phyloP scores from a whole-genome alignment of 2,888 invertebrate species.

The Tenodera sinensis region DNA sequence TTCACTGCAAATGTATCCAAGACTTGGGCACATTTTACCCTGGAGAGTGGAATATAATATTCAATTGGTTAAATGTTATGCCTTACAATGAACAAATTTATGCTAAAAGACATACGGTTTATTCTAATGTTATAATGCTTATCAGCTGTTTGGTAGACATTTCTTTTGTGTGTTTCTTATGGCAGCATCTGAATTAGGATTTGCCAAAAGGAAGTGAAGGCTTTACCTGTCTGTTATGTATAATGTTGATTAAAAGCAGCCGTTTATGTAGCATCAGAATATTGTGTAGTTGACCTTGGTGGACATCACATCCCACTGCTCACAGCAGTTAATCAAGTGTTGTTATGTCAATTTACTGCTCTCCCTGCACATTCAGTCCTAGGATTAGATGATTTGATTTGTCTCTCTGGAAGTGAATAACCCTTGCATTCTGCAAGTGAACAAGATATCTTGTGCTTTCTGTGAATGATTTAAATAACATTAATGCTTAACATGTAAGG shows the following conservation, averaged over 20 bases:
- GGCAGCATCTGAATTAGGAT: too few relatives aligned
- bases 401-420: neutral
- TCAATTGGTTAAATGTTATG: too few relatives aligned
- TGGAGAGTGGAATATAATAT: too few relatives aligned
- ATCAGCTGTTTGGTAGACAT: too few relatives aligned
- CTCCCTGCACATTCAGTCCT: neutral
- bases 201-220: neutral
- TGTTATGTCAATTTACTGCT: conserved; percentile 4
- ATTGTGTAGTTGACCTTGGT: neutral
- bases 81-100: too few relatives aligned
- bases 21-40: too few relatives aligned
- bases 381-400: neutral
- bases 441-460: neutral
- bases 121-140: too few relatives aligned
- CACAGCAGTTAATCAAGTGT: conserved; percentile 1
- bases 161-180: too few relatives aligned
- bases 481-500: neutral
- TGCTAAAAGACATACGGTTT: too few relatives aligned
- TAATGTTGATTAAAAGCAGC: neutral
- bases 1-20: too few relatives aligned
- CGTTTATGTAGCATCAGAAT: neutral
- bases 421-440: neutral
- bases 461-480: neutral
- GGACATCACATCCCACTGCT: neutral
- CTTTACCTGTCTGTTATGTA: neutral